Evolutionary conservation across 1,140 invertebrate species (phyloP).

Genomic region (Fopius arisanus): DNA sequence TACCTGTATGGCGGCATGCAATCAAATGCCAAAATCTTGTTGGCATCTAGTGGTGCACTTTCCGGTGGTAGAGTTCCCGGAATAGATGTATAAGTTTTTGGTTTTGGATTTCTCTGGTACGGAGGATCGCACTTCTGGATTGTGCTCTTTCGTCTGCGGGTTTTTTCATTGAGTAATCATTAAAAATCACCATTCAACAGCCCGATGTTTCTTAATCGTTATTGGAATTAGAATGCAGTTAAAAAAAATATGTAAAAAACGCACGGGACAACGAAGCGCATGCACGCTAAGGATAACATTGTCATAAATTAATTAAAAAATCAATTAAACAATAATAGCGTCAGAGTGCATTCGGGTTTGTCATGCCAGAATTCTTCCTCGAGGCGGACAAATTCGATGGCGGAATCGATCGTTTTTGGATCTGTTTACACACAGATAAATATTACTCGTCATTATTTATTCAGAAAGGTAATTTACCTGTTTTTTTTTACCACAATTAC

Average conservation of each 20-base stretch:
- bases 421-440: neutral
- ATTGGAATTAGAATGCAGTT: neutral
- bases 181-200: constrained; percentile 34
- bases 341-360: neutral
- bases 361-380: neutral
- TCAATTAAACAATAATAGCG: neutral
- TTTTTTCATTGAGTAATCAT: constrained; percentile 40
- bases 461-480: no score
- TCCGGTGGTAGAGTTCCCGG: constrained; percentile 71
- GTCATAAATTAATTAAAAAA: neutral
- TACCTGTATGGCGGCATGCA: constrained; percentile 85
- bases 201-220: constrained; percentile 11
- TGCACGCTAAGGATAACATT: constrained; percentile 15
- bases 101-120: constrained; percentile 82
- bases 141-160: constrained; percentile 81
- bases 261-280: constrained; percentile 21
- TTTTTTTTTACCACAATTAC: no score
- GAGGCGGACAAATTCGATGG: neutral
- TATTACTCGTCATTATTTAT: no score
- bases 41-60: constrained; percentile 73
- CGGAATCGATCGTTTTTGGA: neutral
- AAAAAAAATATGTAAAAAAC: constrained; percentile 19
- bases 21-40: constrained; percentile 82
- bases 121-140: constrained; percentile 86
- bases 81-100: constrained; percentile 74